Conservation (phyloP, 2,888 invertebrate species). For the Himalopsyche anomala region DNA sequence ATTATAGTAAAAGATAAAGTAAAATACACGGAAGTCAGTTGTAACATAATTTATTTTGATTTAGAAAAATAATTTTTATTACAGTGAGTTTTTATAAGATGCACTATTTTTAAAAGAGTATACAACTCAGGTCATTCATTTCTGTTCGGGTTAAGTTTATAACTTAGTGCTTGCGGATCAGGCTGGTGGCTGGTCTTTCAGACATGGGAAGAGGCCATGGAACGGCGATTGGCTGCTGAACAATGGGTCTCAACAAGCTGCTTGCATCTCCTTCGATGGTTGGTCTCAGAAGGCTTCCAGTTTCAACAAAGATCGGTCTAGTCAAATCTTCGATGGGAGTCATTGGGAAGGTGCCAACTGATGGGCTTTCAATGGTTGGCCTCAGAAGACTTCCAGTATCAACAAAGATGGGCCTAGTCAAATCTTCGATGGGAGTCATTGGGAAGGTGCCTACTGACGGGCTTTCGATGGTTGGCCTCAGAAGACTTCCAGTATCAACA, state of each 20-base stretch:
- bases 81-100: no score
- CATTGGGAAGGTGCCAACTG: neutral
- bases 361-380: neutral
- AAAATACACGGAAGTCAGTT: no score
- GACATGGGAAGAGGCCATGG: no score
- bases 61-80: no score
- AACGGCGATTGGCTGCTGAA: neutral
- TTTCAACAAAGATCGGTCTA: neutral
- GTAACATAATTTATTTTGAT: no score
- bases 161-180: neutral
- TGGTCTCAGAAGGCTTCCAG: neutral
- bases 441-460: neutral
- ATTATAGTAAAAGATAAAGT: no score
- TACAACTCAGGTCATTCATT: no score
- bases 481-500: neutral
- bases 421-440: neutral
- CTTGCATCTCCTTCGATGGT: neutral
- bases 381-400: neutral
- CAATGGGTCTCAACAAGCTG: neutral
- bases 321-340: neutral
- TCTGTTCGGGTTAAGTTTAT: no score
- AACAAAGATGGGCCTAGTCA: neutral
- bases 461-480: neutral
- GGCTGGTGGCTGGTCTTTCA: conserved; percentile 1
- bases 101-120: no score